These are phyloP conservation scores for Limnephilus marmoratus DNA, from an alignment of 2,888 invertebrate species.

Conservation along the genomic window DNA sequence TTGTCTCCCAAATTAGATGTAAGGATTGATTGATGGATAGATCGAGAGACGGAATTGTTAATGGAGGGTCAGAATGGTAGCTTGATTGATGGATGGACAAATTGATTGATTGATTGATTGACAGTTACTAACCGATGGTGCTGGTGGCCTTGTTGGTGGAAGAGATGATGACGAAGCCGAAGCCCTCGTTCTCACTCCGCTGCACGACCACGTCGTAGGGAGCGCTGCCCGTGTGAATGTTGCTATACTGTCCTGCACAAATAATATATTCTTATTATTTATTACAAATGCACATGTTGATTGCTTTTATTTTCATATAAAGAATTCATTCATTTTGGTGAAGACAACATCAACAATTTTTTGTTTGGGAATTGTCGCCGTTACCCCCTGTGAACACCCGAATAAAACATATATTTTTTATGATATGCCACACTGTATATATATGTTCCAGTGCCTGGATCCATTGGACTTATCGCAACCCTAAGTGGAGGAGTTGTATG, in stretches of 20 bases:
- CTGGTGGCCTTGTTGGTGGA: constrained; percentile 89
- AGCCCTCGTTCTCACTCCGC: constrained; percentile 95
- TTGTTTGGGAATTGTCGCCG: too few relatives aligned
- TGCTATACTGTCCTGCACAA: constrained; percentile 72
- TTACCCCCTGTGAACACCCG: too few relatives aligned
- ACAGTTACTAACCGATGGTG: constrained; percentile 85
- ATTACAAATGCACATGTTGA: not conserved
- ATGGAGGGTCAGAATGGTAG: not conserved
- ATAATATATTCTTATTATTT: constrained; percentile 63
- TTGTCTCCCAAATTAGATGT: too few relatives aligned
- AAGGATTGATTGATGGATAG: too few relatives aligned
- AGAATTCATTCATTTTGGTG: too few relatives aligned
- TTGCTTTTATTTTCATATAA: too few relatives aligned
- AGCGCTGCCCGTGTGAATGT: constrained; percentile 68
- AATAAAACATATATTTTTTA: too few relatives aligned
- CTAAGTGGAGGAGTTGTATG: too few relatives aligned
- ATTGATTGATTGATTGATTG: constrained; percentile 2
- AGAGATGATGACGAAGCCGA: constrained; percentile 99
- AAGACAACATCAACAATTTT: too few relatives aligned
- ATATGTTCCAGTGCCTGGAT: too few relatives aligned
- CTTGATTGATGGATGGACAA: not conserved
- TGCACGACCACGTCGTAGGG: constrained; percentile 96
- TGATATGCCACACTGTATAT: too few relatives aligned
- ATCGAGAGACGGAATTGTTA: not conserved
- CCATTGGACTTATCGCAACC: too few relatives aligned